Conservation (phyloP, 2,113 vertebrate species). For the Salminus brasiliensis region DNA sequence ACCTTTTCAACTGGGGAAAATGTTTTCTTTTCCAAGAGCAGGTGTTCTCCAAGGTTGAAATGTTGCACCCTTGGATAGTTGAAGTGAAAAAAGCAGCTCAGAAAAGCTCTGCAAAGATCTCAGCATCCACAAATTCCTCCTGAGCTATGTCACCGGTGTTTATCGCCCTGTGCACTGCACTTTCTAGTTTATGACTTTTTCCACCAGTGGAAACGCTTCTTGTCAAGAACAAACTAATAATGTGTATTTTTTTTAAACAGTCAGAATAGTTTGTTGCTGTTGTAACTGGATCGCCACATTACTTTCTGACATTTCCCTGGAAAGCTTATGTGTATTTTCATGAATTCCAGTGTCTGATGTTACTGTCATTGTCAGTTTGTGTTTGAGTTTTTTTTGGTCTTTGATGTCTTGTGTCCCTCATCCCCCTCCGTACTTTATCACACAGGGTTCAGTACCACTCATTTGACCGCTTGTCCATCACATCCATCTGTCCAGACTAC, state of each 20-base stretch:
- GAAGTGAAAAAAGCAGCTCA: not conserved
- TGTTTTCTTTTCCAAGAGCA: slow-evolving; percentile 40
- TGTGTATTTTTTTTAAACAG: not conserved
- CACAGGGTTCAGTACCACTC: slow-evolving; percentile 77
- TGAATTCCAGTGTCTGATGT: not conserved
- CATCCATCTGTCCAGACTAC: slow-evolving; percentile 82
- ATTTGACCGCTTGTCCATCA: slow-evolving; percentile 81
- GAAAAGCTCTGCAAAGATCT: not conserved
- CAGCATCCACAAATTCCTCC: not conserved
- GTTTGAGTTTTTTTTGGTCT: slow-evolving; percentile 39
- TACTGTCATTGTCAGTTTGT: slow-evolving; percentile 3
- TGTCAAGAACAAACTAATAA: slow-evolving; percentile 5
- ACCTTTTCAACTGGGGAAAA: slow-evolving; percentile 52
- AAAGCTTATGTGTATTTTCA: not conserved
- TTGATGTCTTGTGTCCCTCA: slow-evolving; percentile 32
- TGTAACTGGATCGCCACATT: not conserved
- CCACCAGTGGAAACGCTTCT: not conserved
- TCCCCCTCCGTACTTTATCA: slow-evolving; percentile 42
- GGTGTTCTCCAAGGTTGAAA: slow-evolving; percentile 18
- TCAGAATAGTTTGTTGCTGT: not conserved
- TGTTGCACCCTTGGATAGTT: not conserved
- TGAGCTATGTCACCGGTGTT: not conserved
- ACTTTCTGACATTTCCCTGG: not conserved
- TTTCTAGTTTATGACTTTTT: not conserved
- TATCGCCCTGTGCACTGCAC: not conserved